Conservation (phyloP, 2,113 vertebrate species). For the Rynchops niger region DNA sequence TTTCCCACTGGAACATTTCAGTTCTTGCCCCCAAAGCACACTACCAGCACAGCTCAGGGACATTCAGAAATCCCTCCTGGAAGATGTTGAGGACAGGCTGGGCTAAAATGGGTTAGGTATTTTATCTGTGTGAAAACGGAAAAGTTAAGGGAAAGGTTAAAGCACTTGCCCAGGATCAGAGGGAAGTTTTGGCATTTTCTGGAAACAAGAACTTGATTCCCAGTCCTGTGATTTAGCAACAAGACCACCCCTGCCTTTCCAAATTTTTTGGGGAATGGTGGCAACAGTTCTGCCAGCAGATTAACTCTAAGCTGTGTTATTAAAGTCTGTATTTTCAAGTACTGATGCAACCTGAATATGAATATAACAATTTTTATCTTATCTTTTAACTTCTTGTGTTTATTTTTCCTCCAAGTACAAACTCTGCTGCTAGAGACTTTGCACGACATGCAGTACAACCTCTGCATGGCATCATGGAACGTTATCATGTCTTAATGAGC, state of each 20-base stretch:
- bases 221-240: neutral
- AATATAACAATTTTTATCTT: neutral
- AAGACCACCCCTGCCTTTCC: neutral
- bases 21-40: neutral
- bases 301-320: neutral
- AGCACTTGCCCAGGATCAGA: neutral
- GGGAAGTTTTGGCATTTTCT: neutral
- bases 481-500: neutral
- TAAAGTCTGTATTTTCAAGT: neutral
- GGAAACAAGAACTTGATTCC: neutral
- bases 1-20: neutral
- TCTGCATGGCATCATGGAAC: fast-evolving
- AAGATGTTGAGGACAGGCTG: neutral
- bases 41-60: neutral
- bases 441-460: neutral
- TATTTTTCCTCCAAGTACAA: neutral
- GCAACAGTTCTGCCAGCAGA: neutral
- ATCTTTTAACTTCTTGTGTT: neutral
- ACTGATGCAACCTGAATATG: neutral
- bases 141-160: neutral
- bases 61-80: neutral
- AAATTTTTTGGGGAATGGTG: neutral
- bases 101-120: neutral
- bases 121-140: neutral
- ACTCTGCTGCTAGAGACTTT: neutral